Evolutionary conservation across 2,888 invertebrate genomes (phyloP), one percentile per base, ranked within the genome.

Genomic region (Elmis aenea): DNA sequence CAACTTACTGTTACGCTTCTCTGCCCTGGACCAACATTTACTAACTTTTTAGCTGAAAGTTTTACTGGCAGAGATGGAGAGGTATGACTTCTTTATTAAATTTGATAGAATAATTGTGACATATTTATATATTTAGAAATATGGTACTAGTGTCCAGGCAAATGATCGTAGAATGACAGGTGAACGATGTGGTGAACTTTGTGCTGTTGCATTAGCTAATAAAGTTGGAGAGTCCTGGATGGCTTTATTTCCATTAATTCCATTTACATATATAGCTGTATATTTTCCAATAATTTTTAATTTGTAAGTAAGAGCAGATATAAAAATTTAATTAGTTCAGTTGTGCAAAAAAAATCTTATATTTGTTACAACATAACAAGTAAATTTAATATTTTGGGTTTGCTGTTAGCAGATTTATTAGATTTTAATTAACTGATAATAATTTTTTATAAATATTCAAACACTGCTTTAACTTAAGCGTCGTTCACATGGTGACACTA

Each of bases 21-120:
- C 18, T 85, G 86, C 54, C 88, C 89, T 0, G 89, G 89, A 3
- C 86, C 88, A 2, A 74, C 81, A 9, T 80, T 79, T 56, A 83
- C 85, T 0, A 76, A 81, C 47, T 76, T 87, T 45, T 68, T 85
- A 18, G 59, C 73, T 18, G 75, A 80, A 55, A 75, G 81, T 44
- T 86, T 83, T 55, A 87, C 86, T 1, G 79, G 69, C 3, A 73
- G 73, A 47, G 50, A 62, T 1, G 80, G 79, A 35, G 67, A 78
- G 67, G 81, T 80, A 63, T 36, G 31, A 13, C 13, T 26, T 20
- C 33, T 24, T 20, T 42, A 46, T 50, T 36, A 11, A 31, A 44
- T 47, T 21, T 36, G 20, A 16, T 16, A 11, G 21, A 27, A 33
- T 11, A 2, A 31, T 30, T 31, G 12, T 11, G 23, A 6, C 6